These are phyloP conservation scores for Chromoteleia sp. DNA, from an alignment of 2,888 invertebrate species.

Conservation along the genomic window DNA sequence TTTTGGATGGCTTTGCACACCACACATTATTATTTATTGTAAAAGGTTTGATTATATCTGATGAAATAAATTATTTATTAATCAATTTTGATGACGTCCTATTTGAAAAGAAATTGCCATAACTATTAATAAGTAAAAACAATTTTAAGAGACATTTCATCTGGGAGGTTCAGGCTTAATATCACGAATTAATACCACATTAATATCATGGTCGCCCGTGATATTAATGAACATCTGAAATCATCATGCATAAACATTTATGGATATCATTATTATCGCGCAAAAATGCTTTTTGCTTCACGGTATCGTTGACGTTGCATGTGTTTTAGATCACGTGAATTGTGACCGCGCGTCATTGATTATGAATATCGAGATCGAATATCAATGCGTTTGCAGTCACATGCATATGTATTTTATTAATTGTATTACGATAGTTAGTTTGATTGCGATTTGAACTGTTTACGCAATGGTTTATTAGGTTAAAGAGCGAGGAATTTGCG, in stretches of 20 bases:
- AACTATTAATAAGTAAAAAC: no score
- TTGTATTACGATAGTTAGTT: slow-evolving; percentile 1
- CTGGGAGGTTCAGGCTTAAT: no score
- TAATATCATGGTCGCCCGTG: neutral
- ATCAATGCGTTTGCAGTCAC: neutral
- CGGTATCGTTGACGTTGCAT: neutral
- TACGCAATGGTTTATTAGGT: slow-evolving; percentile 1
- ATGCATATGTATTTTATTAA: slow-evolving; percentile 13
- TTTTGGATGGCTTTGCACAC: no score
- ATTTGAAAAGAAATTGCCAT: no score
- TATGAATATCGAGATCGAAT: slow-evolving; percentile 8
- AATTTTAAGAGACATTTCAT: no score
- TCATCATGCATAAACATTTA: slow-evolving; percentile 8
- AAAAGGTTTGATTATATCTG: no score
- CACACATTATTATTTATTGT: no score
- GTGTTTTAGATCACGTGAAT: neutral
- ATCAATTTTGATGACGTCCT: no score
- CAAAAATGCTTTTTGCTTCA: neutral
- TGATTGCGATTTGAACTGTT: neutral
- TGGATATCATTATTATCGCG: neutral
- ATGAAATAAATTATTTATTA: no score
- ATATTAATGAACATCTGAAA: neutral
- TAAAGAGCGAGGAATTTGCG: neutral
- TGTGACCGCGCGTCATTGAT: slow-evolving; percentile 1
- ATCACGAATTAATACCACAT: no score